A percentile compares a stretch with the other conserved stretches of the same genome.
These are phyloP conservation scores for Stercorarius parasiticus DNA, from an alignment of 2,113 vertebrate genomes.

Conservation along the genomic window DNA sequence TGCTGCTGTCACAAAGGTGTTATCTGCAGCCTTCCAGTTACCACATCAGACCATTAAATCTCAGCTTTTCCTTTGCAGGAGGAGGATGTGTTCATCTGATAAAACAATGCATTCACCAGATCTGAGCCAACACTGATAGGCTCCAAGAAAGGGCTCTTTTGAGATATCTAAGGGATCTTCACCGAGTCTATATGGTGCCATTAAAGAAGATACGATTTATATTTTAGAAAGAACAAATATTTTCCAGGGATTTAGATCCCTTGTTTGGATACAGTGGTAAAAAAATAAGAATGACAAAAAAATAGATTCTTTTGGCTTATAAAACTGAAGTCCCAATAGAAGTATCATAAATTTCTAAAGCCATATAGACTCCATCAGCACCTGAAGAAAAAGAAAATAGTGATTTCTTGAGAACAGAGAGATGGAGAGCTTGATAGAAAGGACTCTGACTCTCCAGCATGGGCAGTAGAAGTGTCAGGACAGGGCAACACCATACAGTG, in stretches of 20 bases:
- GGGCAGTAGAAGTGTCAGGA: not conserved
- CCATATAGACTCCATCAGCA: not conserved
- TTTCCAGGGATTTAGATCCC: not conserved
- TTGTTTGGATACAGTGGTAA: not conserved
- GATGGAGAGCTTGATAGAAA: not conserved
- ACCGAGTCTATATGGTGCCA: not conserved
- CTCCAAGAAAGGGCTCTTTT: not conserved
- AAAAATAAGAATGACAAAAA: not conserved
- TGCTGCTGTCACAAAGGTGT: not conserved
- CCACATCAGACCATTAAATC: not conserved
- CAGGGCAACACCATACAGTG: not conserved
- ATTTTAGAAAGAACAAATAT: not conserved
- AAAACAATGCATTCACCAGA: not conserved
- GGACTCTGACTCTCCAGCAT: not conserved
- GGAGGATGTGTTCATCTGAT: not conserved
- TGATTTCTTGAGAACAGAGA: not conserved
- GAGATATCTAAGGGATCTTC: not conserved
- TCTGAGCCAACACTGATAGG: not conserved
- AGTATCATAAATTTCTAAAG: not conserved
- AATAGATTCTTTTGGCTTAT: not conserved
- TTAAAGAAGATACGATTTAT: not conserved
- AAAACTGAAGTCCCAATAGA: not conserved
- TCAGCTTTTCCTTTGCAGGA: not conserved
- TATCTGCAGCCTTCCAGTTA: not conserved
- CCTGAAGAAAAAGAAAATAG: not conserved